A percentile compares a stretch with the other conserved stretches of the same genome.
Conservation (phyloP, 2,888 invertebrate genomes). For the Troides oblongomaculatus region DNA sequence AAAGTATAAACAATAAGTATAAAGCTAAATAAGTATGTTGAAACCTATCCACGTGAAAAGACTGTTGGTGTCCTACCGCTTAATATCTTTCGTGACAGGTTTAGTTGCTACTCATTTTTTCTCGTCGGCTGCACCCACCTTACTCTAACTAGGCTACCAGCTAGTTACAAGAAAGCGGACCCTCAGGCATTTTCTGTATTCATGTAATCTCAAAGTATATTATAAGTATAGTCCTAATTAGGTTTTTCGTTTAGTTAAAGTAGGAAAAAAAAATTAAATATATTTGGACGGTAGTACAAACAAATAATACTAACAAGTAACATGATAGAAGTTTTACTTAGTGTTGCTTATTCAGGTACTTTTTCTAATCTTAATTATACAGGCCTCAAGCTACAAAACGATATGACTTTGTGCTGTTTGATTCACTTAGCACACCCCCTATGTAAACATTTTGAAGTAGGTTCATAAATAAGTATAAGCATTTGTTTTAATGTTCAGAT, state of each 20-base stretch:
- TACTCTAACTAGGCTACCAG: slow-evolving; percentile 53
- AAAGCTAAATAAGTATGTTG: slow-evolving; percentile 11
- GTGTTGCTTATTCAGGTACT: background rate
- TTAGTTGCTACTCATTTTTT: slow-evolving; percentile 43
- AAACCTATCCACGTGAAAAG: slow-evolving; percentile 21
- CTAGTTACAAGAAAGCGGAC: slow-evolving; percentile 65
- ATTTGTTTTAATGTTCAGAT: too few species aligned
- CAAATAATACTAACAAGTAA: background rate
- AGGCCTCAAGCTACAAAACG: too few species aligned
- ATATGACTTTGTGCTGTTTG: too few species aligned
- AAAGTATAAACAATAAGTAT: background rate
- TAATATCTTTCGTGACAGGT: slow-evolving; percentile 33
- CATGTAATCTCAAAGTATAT: slow-evolving; percentile 67
- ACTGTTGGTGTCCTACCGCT: slow-evolving; percentile 16
- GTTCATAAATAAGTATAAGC: too few species aligned
- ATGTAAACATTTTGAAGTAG: too few species aligned
- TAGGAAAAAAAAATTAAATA: slow-evolving; percentile 36
- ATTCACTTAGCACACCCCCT: too few species aligned
- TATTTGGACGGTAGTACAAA: background rate
- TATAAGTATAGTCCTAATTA: slow-evolving; percentile 62
- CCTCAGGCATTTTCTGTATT: slow-evolving; percentile 74
- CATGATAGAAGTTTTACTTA: background rate
- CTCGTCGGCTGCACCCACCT: slow-evolving; percentile 51
- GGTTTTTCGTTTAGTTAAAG: slow-evolving; percentile 63
- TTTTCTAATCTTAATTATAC: too few species aligned